A percentile compares a stretch with the other conserved stretches of the same genome.
Conservation (phyloP, 2,888 invertebrate genomes). For the Mesorhabditis belari region DNA sequence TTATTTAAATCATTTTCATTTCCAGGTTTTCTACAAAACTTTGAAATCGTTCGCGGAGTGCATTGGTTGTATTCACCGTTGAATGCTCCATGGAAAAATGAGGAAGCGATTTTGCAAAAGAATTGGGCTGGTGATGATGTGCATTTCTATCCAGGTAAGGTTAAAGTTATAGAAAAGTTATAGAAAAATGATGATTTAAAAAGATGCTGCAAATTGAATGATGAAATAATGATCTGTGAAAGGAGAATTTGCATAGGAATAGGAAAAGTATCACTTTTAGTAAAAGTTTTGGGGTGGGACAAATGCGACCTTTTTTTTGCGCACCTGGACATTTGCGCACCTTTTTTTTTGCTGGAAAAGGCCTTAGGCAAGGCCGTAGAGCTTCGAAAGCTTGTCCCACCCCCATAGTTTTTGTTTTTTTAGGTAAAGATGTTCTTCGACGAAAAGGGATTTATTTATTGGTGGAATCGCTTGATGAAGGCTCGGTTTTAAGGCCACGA, state of each 20-base stretch:
- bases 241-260: not conserved
- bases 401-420: not conserved
- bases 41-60: slow-evolving; percentile 26
- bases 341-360: too few relatives aligned
- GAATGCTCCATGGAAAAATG: slow-evolving; percentile 39
- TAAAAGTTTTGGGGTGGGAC: too few relatives aligned
- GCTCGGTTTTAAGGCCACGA: not conserved
- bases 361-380: too few relatives aligned
- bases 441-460: slow-evolving; percentile 41
- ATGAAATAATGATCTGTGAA: not conserved
- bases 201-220: too few relatives aligned
- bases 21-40: not conserved
- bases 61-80: slow-evolving; percentile 43
- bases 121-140: slow-evolving; percentile 36
- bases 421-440: slow-evolving; percentile 41
- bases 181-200: too few relatives aligned
- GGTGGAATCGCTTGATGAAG: slow-evolving; percentile 22
- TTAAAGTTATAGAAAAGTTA: not conserved
- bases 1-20: too few relatives aligned
- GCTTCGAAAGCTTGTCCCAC: not conserved
- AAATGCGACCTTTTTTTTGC: too few relatives aligned
- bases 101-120: slow-evolving; percentile 39
- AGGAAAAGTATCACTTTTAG: not conserved
- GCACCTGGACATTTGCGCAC: too few relatives aligned
- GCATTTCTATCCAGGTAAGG: slow-evolving; percentile 27